Base-by-base conservation (phyloP, 2,888 invertebrate genomes). In the Brachyptera putata region DNA sequence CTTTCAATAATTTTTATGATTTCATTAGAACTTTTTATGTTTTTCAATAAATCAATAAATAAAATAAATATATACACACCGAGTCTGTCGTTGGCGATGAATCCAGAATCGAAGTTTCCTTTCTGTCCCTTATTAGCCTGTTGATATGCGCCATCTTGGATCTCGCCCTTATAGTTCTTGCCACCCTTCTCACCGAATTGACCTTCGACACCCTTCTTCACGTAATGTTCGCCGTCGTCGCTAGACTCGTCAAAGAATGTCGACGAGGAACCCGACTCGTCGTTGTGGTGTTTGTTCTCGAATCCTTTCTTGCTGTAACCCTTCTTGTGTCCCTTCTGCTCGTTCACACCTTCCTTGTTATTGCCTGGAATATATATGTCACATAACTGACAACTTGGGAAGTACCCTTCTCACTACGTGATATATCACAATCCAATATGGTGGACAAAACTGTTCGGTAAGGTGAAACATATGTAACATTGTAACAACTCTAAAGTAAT, bases 241-340 rank as follows among this genome's bases (percentile, higher is more conserved):
- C 30, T 60, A 5, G 62, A 43, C 39, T 64, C 64, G 58, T 64
- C 64, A 30, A 62, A 62, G 60, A 64, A 64, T 1, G 64, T 64
- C 3, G 64, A 58, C 4, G 60, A 43, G 24, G 58, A 36, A 2
- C 62, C 60, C 9, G 57, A 25, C 37, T 64, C 64, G 58, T 64
- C 64, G 21, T 64, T 64, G 57, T 64, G 64, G 53, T 64, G 64
- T 41, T 30, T 60, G 50, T 64, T 64, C 58, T 64, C 57, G 30
- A 60, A 62, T n/a, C 62, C 64, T 16, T 62, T 62, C 43, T 53
- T 56, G 50, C 56, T 62, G 62, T 64, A 61, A 2, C 64, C 64
- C 57, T 64, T 64, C 30, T 60, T 60, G 24, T 60, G 62, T 5
- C 48, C 57, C 3, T 49, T 48, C 5, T 53, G 41, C 14, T 25